Base-by-base conservation (phyloP, 2,888 invertebrate genomes). In the Limnephilus marmoratus region DNA sequence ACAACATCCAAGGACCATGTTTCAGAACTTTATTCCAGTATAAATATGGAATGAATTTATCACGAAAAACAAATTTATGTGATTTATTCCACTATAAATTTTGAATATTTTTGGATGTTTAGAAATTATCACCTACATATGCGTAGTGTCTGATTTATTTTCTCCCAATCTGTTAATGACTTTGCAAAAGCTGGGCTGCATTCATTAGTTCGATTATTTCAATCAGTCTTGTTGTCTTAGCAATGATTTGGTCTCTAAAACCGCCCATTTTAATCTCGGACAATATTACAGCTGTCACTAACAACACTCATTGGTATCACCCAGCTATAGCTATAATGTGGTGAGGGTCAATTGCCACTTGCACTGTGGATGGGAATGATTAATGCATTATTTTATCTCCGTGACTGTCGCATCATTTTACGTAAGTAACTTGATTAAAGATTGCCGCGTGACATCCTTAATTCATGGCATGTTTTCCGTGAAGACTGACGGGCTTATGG, bases 301-400 rank as follows among this genome's bases (percentile, higher is more conserved):
- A 83, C 24, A 83, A 34, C 15, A 34, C 24, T 41, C 83, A n/a
- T 83, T 34, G 83, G 37, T 24, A 24, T 83, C 68, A 24, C 24
- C 24, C 83, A 15, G 83, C 37, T 31, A 11, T 34, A n/a, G 83
- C 37, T 31, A 24, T 34, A 68, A 83, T 34, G 11, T 15, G 83
- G 3, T n/a, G 37, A 18, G 83, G 86, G 86, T 86, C 86, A 86
- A 86, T 86, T 86, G 86, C 45, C 86, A 86, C 49, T 86, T 86
- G 86, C 86, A 86, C 86, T 86, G 29, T 83, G 86, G 41, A 24
- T n/a, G 45, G n/a, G 41, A 86, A 49, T 86, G 86, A 86, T 86
- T 86, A 86, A 86, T 86, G 86, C 86, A 86, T 41, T 86, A 86
- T 86, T 86, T 86, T 86, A n/a, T 86, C 49, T 45, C n/a, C 41